Conservation (phyloP, 2,888 invertebrate genomes). For the Eilema griseolum region DNA sequence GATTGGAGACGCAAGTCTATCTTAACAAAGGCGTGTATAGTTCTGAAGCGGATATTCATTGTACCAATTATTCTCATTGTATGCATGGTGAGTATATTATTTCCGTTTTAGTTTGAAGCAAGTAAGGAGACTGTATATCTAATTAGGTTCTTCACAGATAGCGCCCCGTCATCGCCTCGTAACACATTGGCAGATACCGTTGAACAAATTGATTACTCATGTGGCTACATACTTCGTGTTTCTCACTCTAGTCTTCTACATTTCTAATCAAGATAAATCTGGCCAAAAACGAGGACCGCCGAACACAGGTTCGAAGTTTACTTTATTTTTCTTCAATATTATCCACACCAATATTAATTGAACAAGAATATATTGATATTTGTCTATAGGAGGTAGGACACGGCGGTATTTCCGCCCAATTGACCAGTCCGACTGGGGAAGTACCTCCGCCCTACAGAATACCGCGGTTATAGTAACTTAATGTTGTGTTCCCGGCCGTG, state of each 20-base stretch:
- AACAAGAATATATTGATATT: neutral
- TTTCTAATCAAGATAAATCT: conserved; percentile 87
- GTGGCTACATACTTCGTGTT: conserved; percentile 89
- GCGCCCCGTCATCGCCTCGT: conserved; percentile 75
- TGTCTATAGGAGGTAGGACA: too few species aligned
- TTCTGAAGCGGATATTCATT: conserved; percentile 62
- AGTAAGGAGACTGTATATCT: conserved; percentile 38
- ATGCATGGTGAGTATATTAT: conserved; percentile 63
- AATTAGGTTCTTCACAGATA: conserved; percentile 62
- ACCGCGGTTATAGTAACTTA: too few species aligned
- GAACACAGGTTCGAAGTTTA: conserved; percentile 78
- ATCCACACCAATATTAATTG: conserved; percentile 14
- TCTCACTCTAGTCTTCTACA: conserved; percentile 87
- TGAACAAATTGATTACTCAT: conserved; percentile 91
- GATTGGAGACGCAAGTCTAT: conserved; percentile 84
- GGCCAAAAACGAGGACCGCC: conserved; percentile 87
- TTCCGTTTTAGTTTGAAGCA: conserved; percentile 30
- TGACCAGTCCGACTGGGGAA: too few species aligned
- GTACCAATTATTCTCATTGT: conserved; percentile 70
- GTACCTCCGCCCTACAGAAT: too few species aligned
- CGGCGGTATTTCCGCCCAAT: too few species aligned
- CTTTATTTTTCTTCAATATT: conserved; percentile 58
- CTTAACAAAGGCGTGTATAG: conserved; percentile 67
- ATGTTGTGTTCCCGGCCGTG: too few species aligned
- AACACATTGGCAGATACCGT: conserved; percentile 88